Percentiles rank a stretch among this genome's conserved stretches.
Evolutionary conservation across 2,888 invertebrate genomes (phyloP).

Genomic region (Lithophane semibrunnea): DNA sequence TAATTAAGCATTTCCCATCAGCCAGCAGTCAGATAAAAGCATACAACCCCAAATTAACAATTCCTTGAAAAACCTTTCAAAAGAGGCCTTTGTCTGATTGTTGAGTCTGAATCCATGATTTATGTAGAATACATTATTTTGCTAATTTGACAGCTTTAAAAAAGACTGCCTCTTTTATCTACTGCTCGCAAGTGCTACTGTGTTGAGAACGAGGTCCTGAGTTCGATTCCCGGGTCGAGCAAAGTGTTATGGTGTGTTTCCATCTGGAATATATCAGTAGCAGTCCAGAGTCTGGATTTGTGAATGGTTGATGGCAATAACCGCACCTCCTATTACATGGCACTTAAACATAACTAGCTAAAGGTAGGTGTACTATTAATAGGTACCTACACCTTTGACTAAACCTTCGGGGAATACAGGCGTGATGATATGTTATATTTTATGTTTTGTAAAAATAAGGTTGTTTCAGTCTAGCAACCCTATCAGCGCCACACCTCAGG

Average conservation of each 20-base stretch:
- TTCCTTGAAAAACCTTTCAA: neutral
- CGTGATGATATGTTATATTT: neutral
- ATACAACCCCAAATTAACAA: neutral
- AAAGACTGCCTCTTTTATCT: no score
- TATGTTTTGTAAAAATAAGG: neutral
- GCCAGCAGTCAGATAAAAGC: neutral
- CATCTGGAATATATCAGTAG: neutral
- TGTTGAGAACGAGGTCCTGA: neutral
- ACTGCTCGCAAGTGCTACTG: neutral
- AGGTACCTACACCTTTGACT: neutral
- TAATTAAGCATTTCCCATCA: neutral
- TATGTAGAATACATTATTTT: no score
- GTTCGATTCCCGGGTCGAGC: neutral
- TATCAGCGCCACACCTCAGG: conserved; percentile 20
- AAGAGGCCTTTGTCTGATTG: no score
- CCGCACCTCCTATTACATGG: neutral
- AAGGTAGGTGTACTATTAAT: neutral
- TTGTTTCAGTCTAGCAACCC: conserved; percentile 21
- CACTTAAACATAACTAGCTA: neutral
- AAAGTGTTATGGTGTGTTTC: neutral
- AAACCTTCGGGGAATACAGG: neutral
- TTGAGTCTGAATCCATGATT: no score
- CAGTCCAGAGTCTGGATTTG: neutral
- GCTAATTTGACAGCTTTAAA: no score
- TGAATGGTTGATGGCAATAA: neutral